phyloP scores from a whole-genome alignment of 1,140 invertebrate genomes.

The Hyles euphorbiae region DNA sequence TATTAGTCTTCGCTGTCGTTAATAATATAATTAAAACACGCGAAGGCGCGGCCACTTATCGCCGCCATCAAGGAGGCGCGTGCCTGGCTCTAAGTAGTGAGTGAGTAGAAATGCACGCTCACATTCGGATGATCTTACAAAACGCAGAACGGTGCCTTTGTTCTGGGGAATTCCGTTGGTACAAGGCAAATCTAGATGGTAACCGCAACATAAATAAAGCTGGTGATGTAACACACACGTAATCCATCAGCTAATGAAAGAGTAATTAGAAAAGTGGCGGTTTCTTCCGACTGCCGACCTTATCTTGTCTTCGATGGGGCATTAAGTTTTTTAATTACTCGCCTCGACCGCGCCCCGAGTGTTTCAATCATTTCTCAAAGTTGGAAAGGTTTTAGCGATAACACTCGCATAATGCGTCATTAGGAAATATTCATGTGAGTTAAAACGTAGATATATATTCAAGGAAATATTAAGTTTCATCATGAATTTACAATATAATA shows the following conservation, averaged over 20 bases:
- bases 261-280: conserved; percentile 69
- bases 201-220: conserved; percentile 16
- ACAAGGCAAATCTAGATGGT: background rate
- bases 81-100: background rate
- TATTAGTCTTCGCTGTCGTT: conserved; percentile 65
- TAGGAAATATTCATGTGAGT: too few species aligned
- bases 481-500: too few species aligned
- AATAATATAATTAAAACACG: conserved; percentile 75
- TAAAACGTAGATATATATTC: too few species aligned
- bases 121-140: background rate
- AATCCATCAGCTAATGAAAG: conserved; percentile 71
- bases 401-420: too few species aligned
- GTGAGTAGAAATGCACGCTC: background rate
- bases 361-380: too few species aligned
- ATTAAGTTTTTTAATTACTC: conserved; percentile 68
- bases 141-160: background rate
- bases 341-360: conserved; percentile 22
- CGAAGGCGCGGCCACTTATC: conserved; percentile 64
- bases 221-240: conserved; percentile 19
- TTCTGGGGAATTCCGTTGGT: conserved; percentile 2
- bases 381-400: too few species aligned
- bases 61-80: conserved; percentile 46
- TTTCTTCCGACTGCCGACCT: conserved; percentile 64
- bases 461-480: too few species aligned
- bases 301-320: conserved; percentile 71